Evolutionary conservation across 2,113 vertebrate species (phyloP).

Genomic region (Oryctolagus cuniculus): DNA sequence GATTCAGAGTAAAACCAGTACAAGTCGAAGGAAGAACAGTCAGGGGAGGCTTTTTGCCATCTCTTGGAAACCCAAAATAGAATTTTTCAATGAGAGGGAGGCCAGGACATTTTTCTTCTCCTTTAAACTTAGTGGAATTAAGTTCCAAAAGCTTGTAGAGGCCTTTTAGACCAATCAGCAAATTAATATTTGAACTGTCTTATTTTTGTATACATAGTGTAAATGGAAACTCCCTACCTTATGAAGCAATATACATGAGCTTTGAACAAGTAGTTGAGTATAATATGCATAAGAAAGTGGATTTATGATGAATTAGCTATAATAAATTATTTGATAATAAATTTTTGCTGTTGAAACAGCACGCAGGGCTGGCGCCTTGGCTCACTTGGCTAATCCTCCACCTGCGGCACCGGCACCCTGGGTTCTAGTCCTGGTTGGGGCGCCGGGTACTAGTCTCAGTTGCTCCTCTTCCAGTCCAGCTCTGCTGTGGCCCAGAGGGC

Average conservation of each 20-base stretch:
- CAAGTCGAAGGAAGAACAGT: neutral
- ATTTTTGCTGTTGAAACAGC: constrained; percentile 38
- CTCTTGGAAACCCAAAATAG: neutral
- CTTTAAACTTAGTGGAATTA: neutral
- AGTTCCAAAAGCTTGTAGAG: neutral
- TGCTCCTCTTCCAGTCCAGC: too few relatives aligned
- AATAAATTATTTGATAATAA: constrained; percentile 54
- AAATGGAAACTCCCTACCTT: neutral
- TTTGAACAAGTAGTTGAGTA: constrained; percentile 8
- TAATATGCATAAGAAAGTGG: neutral
- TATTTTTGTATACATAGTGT: neutral
- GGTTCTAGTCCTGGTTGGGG: too few relatives aligned
- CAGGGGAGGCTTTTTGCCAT: neutral
- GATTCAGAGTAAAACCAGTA: neutral
- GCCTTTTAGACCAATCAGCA: neutral
- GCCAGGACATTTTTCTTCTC: neutral
- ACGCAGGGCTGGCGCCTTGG: neutral
- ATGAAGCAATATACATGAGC: neutral
- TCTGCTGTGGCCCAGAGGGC: too few relatives aligned
- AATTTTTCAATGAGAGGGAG: neutral
- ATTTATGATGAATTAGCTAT: neutral
- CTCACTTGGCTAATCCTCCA: too few relatives aligned
- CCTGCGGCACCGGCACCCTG: too few relatives aligned
- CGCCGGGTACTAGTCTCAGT: too few relatives aligned
- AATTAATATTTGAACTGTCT: neutral